phyloP scores from a whole-genome alignment of 2,113 vertebrate species.

The Lasiurus cinereus region DNA sequence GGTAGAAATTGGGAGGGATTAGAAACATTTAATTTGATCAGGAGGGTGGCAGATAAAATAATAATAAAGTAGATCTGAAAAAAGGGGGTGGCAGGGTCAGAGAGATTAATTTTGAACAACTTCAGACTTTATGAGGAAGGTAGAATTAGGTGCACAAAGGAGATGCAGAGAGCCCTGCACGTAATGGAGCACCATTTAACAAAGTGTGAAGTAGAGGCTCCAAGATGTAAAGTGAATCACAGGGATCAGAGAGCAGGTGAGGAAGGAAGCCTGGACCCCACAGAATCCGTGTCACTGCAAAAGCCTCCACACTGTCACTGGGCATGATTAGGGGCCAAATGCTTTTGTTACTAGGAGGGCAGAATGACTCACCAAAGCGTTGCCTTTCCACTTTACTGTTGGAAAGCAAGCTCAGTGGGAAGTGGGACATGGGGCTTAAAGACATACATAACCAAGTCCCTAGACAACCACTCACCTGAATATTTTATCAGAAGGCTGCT shows the following conservation, averaged over 20 bases:
- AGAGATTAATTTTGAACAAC: constrained; percentile 53
- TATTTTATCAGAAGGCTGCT: constrained; percentile 99
- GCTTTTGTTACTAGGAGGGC: background rate
- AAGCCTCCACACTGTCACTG: background rate
- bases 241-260: background rate
- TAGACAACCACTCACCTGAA: constrained; percentile 92
- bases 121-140: constrained; percentile 49
- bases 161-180: constrained; percentile 48
- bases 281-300: background rate
- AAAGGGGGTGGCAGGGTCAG: background rate
- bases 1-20: constrained; percentile 52
- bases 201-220: background rate
- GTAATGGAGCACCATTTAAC: background rate
- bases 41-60: constrained; percentile 38
- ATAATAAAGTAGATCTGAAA: constrained; percentile 56
- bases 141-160: constrained; percentile 66
- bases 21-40: constrained; percentile 35
- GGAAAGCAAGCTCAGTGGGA: background rate
- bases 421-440: background rate
- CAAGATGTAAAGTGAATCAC: background rate
- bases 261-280: background rate
- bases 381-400: background rate
- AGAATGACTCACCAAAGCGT: background rate
- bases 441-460: background rate
- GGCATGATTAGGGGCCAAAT: background rate